These are phyloP conservation scores for Tetramorium alpestre DNA, from an alignment of 1,140 invertebrate species.

Conservation along the genomic window DNA sequence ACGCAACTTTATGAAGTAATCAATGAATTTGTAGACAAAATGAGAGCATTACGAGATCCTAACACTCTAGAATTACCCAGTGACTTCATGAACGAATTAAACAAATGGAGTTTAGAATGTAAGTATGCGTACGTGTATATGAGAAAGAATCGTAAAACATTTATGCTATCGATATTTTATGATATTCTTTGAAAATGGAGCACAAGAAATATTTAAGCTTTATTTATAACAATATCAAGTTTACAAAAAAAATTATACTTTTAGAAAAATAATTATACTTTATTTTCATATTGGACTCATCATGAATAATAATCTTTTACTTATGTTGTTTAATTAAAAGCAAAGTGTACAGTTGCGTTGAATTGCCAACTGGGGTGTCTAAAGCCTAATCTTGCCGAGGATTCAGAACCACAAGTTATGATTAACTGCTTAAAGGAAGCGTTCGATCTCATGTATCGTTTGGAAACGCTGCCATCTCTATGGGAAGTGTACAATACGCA, in stretches of 20 bases:
- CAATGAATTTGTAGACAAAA: constrained; percentile 85
- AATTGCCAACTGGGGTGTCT: constrained; percentile 89
- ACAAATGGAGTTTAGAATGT: constrained; percentile 90
- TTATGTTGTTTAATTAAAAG: constrained; percentile 73
- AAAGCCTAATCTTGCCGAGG: constrained; percentile 82
- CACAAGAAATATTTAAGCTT: background rate
- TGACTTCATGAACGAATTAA: constrained; percentile 88
- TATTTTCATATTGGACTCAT: background rate
- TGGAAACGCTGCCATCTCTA: constrained; percentile 88
- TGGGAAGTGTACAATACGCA: constrained; percentile 88
- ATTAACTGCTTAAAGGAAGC: constrained; percentile 87
- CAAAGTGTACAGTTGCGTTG: constrained; percentile 89
- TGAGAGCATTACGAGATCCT: constrained; percentile 85
- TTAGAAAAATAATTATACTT: background rate
- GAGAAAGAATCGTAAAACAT: background rate
- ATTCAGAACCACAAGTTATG: constrained; percentile 87
- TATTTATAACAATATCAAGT: background rate
- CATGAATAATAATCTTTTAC: background rate
- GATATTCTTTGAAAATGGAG: background rate
- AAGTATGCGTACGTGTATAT: constrained; percentile 62
- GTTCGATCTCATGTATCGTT: constrained; percentile 86
- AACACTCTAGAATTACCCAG: constrained; percentile 85
- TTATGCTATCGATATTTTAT: background rate
- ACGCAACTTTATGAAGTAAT: constrained; percentile 84
- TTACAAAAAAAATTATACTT: background rate